Conservation (phyloP, 1,140 invertebrate species). For the Pantala flavescens region DNA sequence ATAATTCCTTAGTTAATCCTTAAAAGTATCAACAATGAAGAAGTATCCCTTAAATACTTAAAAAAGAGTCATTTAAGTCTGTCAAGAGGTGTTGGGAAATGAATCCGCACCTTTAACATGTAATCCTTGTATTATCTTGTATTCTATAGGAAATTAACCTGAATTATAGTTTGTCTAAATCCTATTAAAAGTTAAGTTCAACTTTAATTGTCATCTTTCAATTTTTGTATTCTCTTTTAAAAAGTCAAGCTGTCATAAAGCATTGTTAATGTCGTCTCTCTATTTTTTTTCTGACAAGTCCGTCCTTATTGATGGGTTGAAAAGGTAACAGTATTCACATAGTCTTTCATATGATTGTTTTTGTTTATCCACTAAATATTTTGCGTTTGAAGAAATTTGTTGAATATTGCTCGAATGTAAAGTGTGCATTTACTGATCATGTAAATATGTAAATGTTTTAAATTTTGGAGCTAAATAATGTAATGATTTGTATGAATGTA, state of each 20-base stretch:
- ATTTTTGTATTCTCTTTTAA: constrained; percentile 11
- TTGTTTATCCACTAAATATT: not conserved
- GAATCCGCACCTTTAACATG: no score
- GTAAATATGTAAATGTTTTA: not conserved
- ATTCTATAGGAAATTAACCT: not conserved
- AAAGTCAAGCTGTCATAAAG: constrained; percentile 15
- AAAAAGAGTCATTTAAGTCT: not conserved
- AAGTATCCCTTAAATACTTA: not conserved
- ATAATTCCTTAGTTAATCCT: not conserved
- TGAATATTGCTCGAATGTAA: not conserved
- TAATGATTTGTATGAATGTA: constrained; percentile 12
- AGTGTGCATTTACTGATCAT: not conserved
- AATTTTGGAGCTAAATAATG: not conserved
- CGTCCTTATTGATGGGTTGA: constrained; percentile 24
- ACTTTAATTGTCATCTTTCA: constrained; percentile 11
- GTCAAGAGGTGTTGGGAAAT: no score
- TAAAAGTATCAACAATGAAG: not conserved
- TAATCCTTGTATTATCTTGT: no score
- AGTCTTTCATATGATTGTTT: constrained; percentile 19
- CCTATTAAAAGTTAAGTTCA: constrained; percentile 6
- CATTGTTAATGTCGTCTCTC: constrained; percentile 23
- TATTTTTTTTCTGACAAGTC: constrained; percentile 24
- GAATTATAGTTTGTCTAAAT: not conserved
- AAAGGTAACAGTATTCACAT: constrained; percentile 23
- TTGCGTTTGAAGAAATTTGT: not conserved